Evolutionary conservation across 2,113 vertebrate species (phyloP), one percentile per base, ranked within the genome.

Genomic region (Eolophus roseicapilla): DNA sequence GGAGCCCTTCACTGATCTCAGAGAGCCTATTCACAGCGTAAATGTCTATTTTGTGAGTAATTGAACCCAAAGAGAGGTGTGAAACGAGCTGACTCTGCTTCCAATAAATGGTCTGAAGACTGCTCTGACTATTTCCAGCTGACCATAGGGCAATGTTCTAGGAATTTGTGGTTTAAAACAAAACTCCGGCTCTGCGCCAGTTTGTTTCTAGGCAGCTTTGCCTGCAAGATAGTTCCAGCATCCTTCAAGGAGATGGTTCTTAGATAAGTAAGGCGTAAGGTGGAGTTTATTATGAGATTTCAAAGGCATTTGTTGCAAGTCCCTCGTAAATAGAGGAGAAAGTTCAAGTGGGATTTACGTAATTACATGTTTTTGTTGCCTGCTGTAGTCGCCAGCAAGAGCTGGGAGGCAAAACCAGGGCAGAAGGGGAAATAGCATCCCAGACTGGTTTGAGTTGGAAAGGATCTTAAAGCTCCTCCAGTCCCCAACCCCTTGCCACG

Each of bases 351-450:
- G 25, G 5, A 67, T 80, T 64, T 60, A 33, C 39, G 25, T 60
- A 80, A 46, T 57, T 3, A 6, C 5, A 0, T 0, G 0, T 5
- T 82, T 68, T 73, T 0, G 0, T 7, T 3, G 6, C 55, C 67
- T 24, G 59, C 7, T 3, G 73, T 20, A 2, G 1, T 59, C 9
- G 3, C 55, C 4, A 0, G 25, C 1, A 3, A 73, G 64, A 81
- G 37, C 65, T 68, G 80, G n/a, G 20, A 53, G 65, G 33, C 3
- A 12, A 73, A 96, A 60, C 52, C 44, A 64, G 62, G 62, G 17
- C 43, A 16, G n/a, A 35, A 69, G 27, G 57, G 47, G 37, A 76
- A 63, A 64, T 60, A 59, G 57, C n/a, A 10, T 21, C 57, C 20
- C 21, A 24, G 57, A 59, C 6, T 15, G 33, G 33, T 59, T 35